Conservation (phyloP, 2,888 invertebrate genomes). For the Drosophila tripunctata region DNA sequence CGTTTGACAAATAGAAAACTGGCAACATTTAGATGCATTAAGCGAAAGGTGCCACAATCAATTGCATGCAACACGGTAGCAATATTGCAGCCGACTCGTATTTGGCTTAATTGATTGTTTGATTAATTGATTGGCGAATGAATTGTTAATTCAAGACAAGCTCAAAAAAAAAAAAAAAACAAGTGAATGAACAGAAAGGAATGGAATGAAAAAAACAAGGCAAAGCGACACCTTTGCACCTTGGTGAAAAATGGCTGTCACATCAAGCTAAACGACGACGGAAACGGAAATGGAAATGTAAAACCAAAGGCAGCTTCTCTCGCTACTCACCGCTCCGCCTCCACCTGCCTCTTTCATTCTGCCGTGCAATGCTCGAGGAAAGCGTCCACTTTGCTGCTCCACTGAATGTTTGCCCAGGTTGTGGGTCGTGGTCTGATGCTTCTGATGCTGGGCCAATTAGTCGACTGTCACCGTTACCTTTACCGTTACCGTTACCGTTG, state of each 20-base stretch:
- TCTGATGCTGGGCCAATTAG: constrained; percentile 56
- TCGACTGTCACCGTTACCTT: constrained; percentile 45
- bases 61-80: constrained; percentile 11
- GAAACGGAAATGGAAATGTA: constrained; percentile 33
- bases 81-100: constrained; percentile 1
- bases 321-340: background rate
- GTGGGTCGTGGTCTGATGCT: constrained; percentile 47
- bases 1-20: constrained; percentile 17
- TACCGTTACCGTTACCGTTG: constrained; percentile 16
- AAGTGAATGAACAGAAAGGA: background rate
- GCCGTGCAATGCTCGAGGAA: background rate
- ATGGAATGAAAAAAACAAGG: background rate
- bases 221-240: constrained; percentile 14
- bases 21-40: constrained; percentile 1
- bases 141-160: constrained; percentile 53
- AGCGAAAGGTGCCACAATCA: constrained; percentile 10
- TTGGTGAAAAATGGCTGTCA: constrained; percentile 52
- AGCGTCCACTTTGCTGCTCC: constrained; percentile 52
- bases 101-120: constrained; percentile 57
- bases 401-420: constrained; percentile 45
- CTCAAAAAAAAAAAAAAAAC: constrained; percentile 5
- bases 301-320: constrained; percentile 16
- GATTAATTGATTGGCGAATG: constrained; percentile 61
- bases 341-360: background rate
- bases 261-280: constrained; percentile 22